Evolutionary conservation across 1,140 invertebrate genomes (phyloP), one percentile per base, ranked within the genome.

Genomic region (Euborellia annulipes): DNA sequence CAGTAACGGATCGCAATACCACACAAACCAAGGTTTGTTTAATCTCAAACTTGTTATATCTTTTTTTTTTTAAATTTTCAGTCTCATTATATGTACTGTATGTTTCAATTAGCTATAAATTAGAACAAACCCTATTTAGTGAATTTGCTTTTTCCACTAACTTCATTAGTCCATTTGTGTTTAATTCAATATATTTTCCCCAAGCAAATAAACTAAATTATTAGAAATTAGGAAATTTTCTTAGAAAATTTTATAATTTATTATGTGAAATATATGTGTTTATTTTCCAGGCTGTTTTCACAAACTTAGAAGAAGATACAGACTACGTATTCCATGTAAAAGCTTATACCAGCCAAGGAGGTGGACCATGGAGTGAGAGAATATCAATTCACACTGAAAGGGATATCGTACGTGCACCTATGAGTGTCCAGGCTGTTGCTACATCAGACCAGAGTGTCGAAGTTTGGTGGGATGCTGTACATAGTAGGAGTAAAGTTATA

Each of bases 401-500:
- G 38, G 88, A 93, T 55, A 88, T 93, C 59, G 87, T 79, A 47
- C 75, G 79, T 57, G 78, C 92, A 36, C 92, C 93, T 0, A 85
- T 89, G 74, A 79, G 80, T 39, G 83, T 98, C 0, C 79, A 85
- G 61, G 88, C 87, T 1, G 85, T 93, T 9, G 89, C 89, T 39
- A 93, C 88, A 0, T 89, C 86, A 1, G 87, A 92, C 51, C 83
- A 85, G 7, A 85, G 83, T 37, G 84, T 93, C 0, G 86, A 93
- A 66, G 83, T 96, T 2, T 94, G 89, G 82, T 94, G 93, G 93
- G 87, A 96, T 58, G 74, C 84, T 1, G 85, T 92, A n/a, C 85
- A 85, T 13, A 81, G 80, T 27, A 70, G 85, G 38, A 76, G 78
- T 49, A 78, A 89, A 59, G 76, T 93, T 37, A 70, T 84, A 18